A percentile compares a stretch with the other conserved stretches of the same genome.
These are phyloP conservation scores for Actinostola sp. DNA, from an alignment of 92 coral and sea anemone species.

Conservation along the genomic window DNA sequence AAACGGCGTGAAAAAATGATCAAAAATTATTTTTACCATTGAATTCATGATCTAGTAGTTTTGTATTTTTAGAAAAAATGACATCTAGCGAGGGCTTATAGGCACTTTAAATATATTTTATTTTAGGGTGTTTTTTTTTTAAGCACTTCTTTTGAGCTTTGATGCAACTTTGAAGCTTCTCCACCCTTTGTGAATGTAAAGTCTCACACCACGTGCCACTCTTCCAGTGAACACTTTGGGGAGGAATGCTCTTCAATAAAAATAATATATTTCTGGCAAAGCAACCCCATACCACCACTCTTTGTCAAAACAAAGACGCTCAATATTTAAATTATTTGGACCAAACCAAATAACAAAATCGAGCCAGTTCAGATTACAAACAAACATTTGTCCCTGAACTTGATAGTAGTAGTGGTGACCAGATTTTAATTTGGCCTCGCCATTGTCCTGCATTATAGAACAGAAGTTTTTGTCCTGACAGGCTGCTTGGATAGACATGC, in stretches of 20 bases:
- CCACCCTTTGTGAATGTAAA: constrained; percentile 49
- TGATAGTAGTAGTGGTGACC: constrained; percentile 35
- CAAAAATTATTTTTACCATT: no score
- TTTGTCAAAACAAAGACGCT: constrained; percentile 22
- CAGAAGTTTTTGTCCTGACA: constrained; percentile 9
- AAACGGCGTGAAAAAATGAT: no score
- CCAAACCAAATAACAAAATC: constrained; percentile 65
- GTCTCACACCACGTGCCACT: constrained; percentile 39
- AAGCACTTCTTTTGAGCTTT: no score
- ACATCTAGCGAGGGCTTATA: no score
- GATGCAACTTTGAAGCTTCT: background rate
- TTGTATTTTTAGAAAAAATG: no score
- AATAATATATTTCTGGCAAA: constrained; percentile 36
- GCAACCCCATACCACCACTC: constrained; percentile 18
- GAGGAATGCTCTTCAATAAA: constrained; percentile 45
- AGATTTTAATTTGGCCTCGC: background rate
- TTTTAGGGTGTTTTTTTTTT: no score
- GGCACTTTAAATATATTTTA: no score
- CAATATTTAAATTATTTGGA: constrained; percentile 2
- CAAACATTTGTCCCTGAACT: constrained; percentile 58
- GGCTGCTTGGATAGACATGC: constrained; percentile 19
- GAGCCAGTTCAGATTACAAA: constrained; percentile 22
- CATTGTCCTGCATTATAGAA: background rate
- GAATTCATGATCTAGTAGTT: no score
- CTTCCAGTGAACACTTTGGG: constrained; percentile 56